Conservation (phyloP, 2,113 vertebrate genomes). For the Chinchilla lanigera region DNA sequence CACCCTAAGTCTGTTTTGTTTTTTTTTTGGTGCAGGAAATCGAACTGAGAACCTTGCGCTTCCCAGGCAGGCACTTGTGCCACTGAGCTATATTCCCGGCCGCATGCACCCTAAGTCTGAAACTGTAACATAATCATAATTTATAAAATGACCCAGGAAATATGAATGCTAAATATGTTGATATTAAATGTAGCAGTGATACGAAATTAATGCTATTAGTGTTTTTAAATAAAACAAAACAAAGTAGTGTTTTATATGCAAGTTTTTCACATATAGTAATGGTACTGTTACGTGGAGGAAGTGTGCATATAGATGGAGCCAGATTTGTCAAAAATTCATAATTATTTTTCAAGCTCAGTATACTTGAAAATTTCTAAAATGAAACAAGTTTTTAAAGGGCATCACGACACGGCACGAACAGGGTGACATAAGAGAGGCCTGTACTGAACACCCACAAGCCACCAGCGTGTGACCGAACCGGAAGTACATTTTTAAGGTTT, state of each 20-base stretch:
- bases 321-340: neutral
- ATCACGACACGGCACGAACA: neutral
- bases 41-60: too few relatives aligned
- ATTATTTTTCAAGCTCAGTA: conserved; percentile 8
- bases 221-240: neutral
- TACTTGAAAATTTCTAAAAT: conserved; percentile 23
- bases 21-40: too few relatives aligned
- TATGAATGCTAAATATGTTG: conserved; percentile 21
- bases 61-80: too few relatives aligned
- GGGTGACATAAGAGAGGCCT: neutral
- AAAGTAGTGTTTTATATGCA: neutral
- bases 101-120: conserved; percentile 2
- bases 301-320: neutral
- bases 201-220: neutral
- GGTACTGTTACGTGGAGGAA: neutral
- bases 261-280: neutral
- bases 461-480: neutral
- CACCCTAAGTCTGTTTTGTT: neutral
- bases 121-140: neutral
- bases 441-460: neutral
- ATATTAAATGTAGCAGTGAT: neutral
- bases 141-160: neutral
- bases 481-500: conserved; percentile 20
- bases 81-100: too few relatives aligned
- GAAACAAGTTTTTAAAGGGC: neutral